Conservation (phyloP, 2,113 vertebrate species). For the Passer montanus region DNA sequence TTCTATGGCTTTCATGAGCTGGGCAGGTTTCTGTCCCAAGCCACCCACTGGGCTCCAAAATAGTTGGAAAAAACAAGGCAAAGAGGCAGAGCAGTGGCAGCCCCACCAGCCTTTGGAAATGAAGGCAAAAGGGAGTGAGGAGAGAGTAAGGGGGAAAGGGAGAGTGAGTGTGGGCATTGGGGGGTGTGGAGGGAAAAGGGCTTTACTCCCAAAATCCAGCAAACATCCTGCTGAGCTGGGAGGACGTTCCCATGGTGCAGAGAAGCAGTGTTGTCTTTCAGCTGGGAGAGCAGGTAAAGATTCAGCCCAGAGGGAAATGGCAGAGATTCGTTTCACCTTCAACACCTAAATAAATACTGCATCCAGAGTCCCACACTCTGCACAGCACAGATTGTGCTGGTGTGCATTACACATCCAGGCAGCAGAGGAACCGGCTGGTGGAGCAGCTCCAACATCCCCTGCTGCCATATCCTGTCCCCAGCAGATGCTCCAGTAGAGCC, state of each 20-base stretch:
- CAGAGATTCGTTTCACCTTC: slow-evolving; percentile 32
- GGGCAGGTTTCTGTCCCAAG: background rate
- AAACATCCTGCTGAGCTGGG: rapidly evolving
- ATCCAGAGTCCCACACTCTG: background rate
- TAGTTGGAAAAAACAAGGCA: background rate
- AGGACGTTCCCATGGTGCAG: background rate
- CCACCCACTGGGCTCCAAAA: background rate
- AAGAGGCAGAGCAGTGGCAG: background rate
- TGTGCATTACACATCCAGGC: background rate
- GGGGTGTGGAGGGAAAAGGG: background rate
- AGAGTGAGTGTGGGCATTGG: background rate
- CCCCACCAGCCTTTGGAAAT: background rate
- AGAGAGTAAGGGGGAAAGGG: background rate
- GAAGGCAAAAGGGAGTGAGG: background rate
- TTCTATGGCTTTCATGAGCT: background rate
- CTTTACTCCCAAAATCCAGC: background rate
- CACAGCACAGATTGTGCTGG: rapidly evolving
- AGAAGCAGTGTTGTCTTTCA: background rate
- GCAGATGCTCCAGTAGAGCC: background rate
- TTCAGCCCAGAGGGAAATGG: background rate
- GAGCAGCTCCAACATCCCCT: background rate
- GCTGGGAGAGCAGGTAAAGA: background rate
- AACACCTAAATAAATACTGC: slow-evolving; percentile 15
- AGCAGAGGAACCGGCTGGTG: background rate
- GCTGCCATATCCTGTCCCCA: background rate